Conservation (phyloP, 2,113 vertebrate genomes). For the Proterorhinus semilunaris region DNA sequence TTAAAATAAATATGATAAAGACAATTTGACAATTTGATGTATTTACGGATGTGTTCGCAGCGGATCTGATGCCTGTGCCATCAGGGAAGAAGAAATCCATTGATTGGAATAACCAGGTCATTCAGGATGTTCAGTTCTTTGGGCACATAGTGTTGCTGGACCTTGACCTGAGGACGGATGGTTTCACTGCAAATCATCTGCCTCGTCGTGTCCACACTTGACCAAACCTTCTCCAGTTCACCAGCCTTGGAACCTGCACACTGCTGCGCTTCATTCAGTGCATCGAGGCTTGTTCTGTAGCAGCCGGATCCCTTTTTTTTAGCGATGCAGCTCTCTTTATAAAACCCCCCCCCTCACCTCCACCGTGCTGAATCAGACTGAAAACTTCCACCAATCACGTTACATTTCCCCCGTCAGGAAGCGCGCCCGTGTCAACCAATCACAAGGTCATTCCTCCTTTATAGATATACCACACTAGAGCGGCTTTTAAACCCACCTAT, state of each 20-base stretch:
- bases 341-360: constrained; percentile 24
- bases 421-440: constrained; percentile 51
- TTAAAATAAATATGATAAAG: too few species aligned
- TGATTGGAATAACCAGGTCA: too few species aligned
- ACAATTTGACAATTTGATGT: too few species aligned
- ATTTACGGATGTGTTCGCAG: too few species aligned
- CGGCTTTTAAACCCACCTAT: constrained; percentile 60
- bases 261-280: constrained; percentile 63
- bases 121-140: too few species aligned
- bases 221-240: too few species aligned
- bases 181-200: too few species aligned
- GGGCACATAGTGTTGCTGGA: too few species aligned
- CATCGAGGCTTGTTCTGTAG: constrained; percentile 18
- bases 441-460: constrained; percentile 55
- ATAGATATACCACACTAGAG: constrained; percentile 3
- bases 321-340: constrained; percentile 10
- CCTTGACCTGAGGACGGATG: too few species aligned
- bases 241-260: neutral
- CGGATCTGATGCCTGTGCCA: too few species aligned
- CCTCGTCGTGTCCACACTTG: too few species aligned
- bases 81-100: too few species aligned
- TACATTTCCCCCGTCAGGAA: constrained; percentile 37
- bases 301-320: constrained; percentile 2
- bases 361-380: neutral
- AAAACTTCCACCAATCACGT: constrained; percentile 41